Evolutionary conservation across 2,888 invertebrate genomes (phyloP).

Genomic region (Brenthis ino): DNA sequence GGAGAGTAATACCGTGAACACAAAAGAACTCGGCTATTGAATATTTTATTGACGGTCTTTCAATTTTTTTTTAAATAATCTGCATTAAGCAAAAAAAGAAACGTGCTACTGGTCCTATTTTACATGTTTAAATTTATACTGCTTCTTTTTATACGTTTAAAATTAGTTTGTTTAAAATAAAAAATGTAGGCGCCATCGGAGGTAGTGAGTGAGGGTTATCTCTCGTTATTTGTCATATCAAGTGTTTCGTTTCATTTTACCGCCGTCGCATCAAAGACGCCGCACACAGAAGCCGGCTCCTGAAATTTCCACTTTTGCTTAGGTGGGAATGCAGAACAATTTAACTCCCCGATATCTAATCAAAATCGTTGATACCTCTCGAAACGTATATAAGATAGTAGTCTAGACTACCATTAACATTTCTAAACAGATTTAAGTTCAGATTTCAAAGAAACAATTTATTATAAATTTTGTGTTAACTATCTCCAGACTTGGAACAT

Average conservation of each 20-base stretch:
- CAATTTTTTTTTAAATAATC: slow-evolving; percentile 18
- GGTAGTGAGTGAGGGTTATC: slow-evolving; percentile 66
- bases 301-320: slow-evolving; percentile 53
- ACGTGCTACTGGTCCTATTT: too few species aligned
- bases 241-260: slow-evolving; percentile 64
- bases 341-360: slow-evolving; percentile 62
- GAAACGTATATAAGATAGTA: slow-evolving; percentile 31
- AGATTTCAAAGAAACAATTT: slow-evolving; percentile 58
- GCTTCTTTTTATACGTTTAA: slow-evolving; percentile 14
- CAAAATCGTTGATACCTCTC: slow-evolving; percentile 49
- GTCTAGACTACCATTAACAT: slow-evolving; percentile 47
- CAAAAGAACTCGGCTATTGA: slow-evolving; percentile 40
- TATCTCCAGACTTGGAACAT: slow-evolving; percentile 20
- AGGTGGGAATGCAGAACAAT: slow-evolving; percentile 60
- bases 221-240: slow-evolving; percentile 78
- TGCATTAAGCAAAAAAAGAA: slow-evolving; percentile 48
- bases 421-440: slow-evolving; percentile 48
- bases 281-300: slow-evolving; percentile 70
- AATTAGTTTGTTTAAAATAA: slow-evolving; percentile 61
- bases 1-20: slow-evolving; percentile 49
- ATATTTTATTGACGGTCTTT: slow-evolving; percentile 36
- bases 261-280: slow-evolving; percentile 66
- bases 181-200: slow-evolving; percentile 68
- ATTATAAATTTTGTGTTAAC: slow-evolving; percentile 43
- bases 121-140: slow-evolving; percentile 8